These are phyloP conservation scores for Lates calcarifer DNA, from an alignment of 2,113 vertebrate species.

Conservation along the genomic window DNA sequence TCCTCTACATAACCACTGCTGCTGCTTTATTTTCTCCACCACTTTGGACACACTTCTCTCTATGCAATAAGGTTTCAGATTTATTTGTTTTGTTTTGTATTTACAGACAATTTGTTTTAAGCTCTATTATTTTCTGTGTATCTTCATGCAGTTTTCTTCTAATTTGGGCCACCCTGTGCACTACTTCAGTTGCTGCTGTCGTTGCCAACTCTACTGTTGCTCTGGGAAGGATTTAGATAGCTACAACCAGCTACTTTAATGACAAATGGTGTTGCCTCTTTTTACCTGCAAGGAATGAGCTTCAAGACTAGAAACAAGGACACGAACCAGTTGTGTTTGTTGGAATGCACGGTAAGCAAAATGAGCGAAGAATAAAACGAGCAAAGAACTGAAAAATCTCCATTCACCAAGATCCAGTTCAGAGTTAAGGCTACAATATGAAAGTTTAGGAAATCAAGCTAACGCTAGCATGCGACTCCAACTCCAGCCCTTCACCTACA, in stretches of 20 bases:
- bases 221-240: neutral
- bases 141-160: neutral
- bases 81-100: neutral
- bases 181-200: no score
- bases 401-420: neutral
- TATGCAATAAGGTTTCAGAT: neutral
- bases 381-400: neutral
- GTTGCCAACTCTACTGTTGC: neutral
- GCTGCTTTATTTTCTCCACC: conserved; percentile 27
- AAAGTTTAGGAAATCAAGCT: neutral
- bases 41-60: neutral
- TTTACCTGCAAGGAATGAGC: neutral
- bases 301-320: neutral
- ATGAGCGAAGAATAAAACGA: neutral
- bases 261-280: neutral
- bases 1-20: conserved; percentile 42
- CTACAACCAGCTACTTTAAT: neutral
- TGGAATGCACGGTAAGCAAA: no score
- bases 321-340: neutral
- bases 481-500: neutral
- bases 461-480: neutral
- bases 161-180: neutral
- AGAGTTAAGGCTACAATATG: neutral
- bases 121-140: neutral
- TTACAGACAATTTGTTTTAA: neutral